Percentiles rank a stretch among this genome's conserved stretches.
These are phyloP conservation scores for Kobus ellipsiprymnus DNA, from an alignment of 2,113 vertebrate species.

Conservation along the genomic window DNA sequence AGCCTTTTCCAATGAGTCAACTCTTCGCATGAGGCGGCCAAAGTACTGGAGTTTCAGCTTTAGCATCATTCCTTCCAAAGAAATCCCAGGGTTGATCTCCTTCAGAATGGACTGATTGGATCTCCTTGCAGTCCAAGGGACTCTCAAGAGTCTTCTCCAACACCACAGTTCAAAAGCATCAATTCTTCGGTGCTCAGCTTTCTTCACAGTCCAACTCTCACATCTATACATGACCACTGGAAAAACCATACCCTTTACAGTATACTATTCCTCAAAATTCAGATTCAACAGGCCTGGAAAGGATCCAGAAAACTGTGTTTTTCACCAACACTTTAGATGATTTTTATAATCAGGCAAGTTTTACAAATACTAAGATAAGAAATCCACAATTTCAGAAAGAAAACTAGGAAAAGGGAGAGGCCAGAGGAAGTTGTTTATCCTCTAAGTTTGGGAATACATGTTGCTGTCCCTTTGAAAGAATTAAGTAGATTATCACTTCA, in stretches of 20 bases:
- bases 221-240: too few species aligned
- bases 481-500: not conserved
- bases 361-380: conserved; percentile 14
- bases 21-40: too few species aligned
- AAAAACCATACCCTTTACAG: not conserved
- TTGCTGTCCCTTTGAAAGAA: not conserved
- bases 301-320: not conserved
- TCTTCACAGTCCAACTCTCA: too few species aligned
- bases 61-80: too few species aligned
- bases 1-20: too few species aligned
- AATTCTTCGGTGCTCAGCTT: too few species aligned
- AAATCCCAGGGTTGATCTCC: too few species aligned
- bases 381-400: conserved; percentile 6
- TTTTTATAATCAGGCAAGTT: conserved; percentile 12
- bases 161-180: too few species aligned
- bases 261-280: not conserved
- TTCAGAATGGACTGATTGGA: too few species aligned
- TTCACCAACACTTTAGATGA: not conserved
- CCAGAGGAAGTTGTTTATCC: not conserved
- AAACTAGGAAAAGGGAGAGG: not conserved
- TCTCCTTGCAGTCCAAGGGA: too few species aligned
- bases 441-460: not conserved
- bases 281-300: not conserved
- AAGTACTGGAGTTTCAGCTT: too few species aligned
- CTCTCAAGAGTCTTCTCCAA: too few species aligned